Evolutionary conservation across 2,113 vertebrate species (phyloP).

Genomic region (Crotalus helleri): DNA sequence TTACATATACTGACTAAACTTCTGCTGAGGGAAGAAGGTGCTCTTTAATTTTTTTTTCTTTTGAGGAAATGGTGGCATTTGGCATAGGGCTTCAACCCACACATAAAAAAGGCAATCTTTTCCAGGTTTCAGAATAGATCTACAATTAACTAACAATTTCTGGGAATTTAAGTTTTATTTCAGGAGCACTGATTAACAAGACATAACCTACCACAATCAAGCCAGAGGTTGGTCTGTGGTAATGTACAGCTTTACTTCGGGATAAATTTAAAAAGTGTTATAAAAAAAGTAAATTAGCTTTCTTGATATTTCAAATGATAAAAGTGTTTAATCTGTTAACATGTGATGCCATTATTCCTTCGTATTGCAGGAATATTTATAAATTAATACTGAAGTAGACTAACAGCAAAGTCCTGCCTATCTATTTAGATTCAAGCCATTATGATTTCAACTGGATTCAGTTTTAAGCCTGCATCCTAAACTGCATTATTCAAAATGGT

Average conservation of each 20-base stretch:
- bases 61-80: background rate
- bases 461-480: constrained; percentile 2
- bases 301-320: background rate
- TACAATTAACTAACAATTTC: background rate
- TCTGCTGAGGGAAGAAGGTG: background rate
- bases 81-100: background rate
- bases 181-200: background rate
- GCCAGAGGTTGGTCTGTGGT: background rate
- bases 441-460: background rate
- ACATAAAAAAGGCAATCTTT: background rate
- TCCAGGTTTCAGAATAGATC: background rate
- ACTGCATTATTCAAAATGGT: constrained; percentile 23
- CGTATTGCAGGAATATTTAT: constrained; percentile 36
- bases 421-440: background rate
- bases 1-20: background rate
- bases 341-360: constrained; percentile 15
- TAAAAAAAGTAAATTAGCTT: background rate
- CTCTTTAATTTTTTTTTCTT: background rate
- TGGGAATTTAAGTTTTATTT: background rate
- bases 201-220: background rate
- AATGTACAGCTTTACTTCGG: background rate
- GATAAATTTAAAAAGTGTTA: background rate
- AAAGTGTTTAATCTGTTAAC: background rate
- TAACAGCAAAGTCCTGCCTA: background rate
- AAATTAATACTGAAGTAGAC: constrained; percentile 26